phyloP scores from a whole-genome alignment of 2,888 invertebrate species.

The Phengaris alcon region DNA sequence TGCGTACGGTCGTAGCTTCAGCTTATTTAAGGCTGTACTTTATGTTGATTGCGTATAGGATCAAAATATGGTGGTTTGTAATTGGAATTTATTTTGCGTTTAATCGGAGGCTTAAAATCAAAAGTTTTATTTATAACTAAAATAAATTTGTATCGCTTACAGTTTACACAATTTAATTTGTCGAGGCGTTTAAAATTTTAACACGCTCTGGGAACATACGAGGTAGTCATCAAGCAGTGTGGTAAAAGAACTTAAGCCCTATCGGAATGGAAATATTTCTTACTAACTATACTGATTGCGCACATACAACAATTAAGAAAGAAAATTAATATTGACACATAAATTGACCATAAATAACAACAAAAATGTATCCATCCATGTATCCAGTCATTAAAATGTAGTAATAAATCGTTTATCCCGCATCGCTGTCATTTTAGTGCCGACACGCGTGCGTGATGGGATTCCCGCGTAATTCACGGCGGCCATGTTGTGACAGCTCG shows the following conservation, averaged over 20 bases:
- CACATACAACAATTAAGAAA: slow-evolving; percentile 15
- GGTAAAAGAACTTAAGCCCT: background rate
- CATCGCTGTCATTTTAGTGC: slow-evolving; percentile 23
- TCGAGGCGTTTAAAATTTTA: background rate
- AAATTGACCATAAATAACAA: slow-evolving; percentile 20
- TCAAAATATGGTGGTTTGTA: background rate
- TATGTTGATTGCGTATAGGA: slow-evolving; percentile 14
- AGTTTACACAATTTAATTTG: background rate
- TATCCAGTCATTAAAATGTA: background rate
- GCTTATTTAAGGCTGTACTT: slow-evolving; percentile 10
- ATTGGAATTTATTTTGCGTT: slow-evolving; percentile 11
- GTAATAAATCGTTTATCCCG: slow-evolving; percentile 14
- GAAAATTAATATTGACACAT: slow-evolving; percentile 17
- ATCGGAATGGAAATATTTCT: background rate
- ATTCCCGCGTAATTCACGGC: slow-evolving; percentile 42
- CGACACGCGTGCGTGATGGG: slow-evolving; percentile 30
- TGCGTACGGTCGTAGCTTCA: background rate
- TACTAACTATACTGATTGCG: background rate
- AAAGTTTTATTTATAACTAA: too few relatives aligned
- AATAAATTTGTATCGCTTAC: background rate
- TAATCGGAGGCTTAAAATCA: background rate
- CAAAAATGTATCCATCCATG: slow-evolving; percentile 10
- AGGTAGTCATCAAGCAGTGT: background rate
- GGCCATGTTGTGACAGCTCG: slow-evolving; percentile 53
- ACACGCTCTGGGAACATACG: background rate